Conservation (phyloP, 2,797 vertebrate species). For the Phalanger gymnotis region DNA sequence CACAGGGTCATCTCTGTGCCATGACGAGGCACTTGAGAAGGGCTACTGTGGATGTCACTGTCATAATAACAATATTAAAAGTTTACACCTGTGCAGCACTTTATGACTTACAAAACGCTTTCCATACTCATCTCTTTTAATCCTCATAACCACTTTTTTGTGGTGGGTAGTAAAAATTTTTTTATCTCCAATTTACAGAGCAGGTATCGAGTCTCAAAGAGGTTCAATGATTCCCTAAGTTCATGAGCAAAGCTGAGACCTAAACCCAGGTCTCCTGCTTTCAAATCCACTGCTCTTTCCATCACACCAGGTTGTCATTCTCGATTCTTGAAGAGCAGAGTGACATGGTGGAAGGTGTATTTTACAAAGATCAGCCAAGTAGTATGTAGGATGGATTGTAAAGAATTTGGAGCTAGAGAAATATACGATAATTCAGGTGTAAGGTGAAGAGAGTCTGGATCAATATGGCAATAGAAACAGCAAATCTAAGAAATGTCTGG, state of each 20-base stretch:
- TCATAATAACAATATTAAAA: not conserved
- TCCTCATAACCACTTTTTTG: not conserved
- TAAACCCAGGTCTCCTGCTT: not conserved
- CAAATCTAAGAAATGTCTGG: not conserved
- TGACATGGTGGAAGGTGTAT: not conserved
- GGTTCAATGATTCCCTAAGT: not conserved
- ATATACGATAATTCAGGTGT: constrained; percentile 13
- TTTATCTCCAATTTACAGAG: not conserved
- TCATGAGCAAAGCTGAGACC: not conserved
- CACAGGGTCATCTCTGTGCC: not conserved
- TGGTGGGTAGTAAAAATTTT: not conserved
- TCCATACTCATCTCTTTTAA: not conserved
- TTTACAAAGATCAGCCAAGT: constrained; percentile 7
- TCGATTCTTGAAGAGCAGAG: not conserved
- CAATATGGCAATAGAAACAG: constrained; percentile 2
- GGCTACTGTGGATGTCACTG: not conserved
- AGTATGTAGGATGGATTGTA: not conserved
- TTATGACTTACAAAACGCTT: not conserved
- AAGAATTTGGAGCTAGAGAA: constrained; percentile 4
- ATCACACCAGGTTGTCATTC: not conserved
- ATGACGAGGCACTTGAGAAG: not conserved
- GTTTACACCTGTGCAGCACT: not conserved
- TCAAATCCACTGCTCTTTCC: not conserved
- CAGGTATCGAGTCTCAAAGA: not conserved
- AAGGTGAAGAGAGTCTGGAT: constrained; percentile 35